Base-by-base conservation (phyloP, 2,113 vertebrate species). In the Amblyornis subalaris region DNA sequence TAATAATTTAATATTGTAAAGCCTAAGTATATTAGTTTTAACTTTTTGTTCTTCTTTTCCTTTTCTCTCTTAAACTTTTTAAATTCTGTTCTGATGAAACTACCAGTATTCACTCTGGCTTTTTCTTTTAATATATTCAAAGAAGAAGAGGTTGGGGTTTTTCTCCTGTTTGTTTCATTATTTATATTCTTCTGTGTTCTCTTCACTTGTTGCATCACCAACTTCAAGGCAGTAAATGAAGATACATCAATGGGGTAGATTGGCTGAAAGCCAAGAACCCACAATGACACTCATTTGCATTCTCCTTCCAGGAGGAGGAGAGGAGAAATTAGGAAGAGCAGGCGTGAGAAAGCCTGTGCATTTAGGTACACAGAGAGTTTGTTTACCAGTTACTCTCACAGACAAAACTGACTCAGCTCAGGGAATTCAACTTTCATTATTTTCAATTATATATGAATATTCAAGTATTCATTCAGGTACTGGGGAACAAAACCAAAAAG, bases 1-100 rank as follows among this genome's bases (percentile, higher is more conserved):
- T 75, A 94, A 90, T 85, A 89, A 89, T 92, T 93, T 74, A 93
- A 12, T 65, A 65, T 35, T 53, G 33, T 62, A 86, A 76, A 87
- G 3, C 22, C 31, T 85, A 60, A 44, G 29, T 73, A 50, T 51
- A 81, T 66, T 88, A 85, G 51, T 85, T 85, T 91, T 31, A 66
- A 67, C 9, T 22, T 14, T 45, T 65, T 24, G 12, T 40, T 82
- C 1, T 36, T 85, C 45, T 62, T 79, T 13, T 81, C 5, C 8
- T 57, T 95, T 92, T 87, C 35, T 76, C 11, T 55, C 15, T 54
- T 38, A 76, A 62, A 44, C 8, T 85, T 42, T n/a, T 35, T 72
- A 35, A 61, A 47, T 23, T 45, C 18, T 57, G 14, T 85, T 67
- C 26, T 51, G 25, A 20, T 21, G 44, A 48, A 75, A 38, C 6